Conservation (phyloP, 2,113 vertebrate species). For the Eira barbara region DNA sequence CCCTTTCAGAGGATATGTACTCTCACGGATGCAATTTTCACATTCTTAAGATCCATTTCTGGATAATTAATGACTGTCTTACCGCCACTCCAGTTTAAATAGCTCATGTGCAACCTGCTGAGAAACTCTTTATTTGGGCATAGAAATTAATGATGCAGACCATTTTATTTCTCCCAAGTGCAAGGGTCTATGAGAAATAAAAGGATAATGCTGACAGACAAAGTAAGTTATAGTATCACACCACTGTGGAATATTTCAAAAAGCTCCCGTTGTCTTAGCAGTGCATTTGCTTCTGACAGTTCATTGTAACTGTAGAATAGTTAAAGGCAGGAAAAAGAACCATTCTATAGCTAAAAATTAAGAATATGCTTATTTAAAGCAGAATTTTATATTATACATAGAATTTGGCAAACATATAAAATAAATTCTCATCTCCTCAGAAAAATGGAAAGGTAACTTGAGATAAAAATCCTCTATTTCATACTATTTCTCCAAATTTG, state of each 20-base stretch:
- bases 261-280: neutral
- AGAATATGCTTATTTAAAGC: neutral
- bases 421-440: neutral
- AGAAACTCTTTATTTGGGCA: slow-evolving; percentile 58
- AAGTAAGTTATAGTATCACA: slow-evolving; percentile 30
- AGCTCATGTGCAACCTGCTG: slow-evolving; percentile 60
- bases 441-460: neutral
- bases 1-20: slow-evolving; percentile 9
- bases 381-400: neutral
- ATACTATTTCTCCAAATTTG: slow-evolving; percentile 16
- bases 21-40: slow-evolving; percentile 33
- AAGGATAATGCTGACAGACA: slow-evolving; percentile 29
- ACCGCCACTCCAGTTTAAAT: slow-evolving; percentile 55
- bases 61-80: slow-evolving; percentile 67
- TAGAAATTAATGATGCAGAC: slow-evolving; percentile 61
- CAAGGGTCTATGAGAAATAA: slow-evolving; percentile 56
- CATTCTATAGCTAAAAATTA: neutral
- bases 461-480: neutral
- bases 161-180: slow-evolving; percentile 56
- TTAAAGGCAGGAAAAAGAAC: neutral
- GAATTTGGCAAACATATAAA: neutral
- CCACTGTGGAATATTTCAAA: neutral
- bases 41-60: slow-evolving; percentile 64
- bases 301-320: neutral
- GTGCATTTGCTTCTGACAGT: neutral